phyloP scores from a whole-genome alignment of 2,797 vertebrate genomes.

The Adrianichthys oophorus region DNA sequence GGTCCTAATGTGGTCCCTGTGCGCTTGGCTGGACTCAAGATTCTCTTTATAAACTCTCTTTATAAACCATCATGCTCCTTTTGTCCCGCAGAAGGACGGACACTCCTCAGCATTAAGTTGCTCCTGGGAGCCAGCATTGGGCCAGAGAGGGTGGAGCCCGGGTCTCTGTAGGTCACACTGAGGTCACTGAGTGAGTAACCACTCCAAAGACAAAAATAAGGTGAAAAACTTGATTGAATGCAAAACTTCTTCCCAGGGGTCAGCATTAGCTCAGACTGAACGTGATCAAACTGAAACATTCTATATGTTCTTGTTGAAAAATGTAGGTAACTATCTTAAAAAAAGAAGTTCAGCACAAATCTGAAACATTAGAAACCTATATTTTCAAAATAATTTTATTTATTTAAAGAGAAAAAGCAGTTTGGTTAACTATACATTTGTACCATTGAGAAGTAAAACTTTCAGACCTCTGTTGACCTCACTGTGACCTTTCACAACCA shows the following conservation, averaged over 20 bases:
- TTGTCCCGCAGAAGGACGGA: constrained; percentile 82
- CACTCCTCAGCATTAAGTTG: constrained; percentile 76
- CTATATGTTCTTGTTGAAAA: constrained; percentile 3
- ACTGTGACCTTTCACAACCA: constrained; percentile 71
- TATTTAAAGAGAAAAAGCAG: not conserved
- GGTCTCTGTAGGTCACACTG: constrained; percentile 85
- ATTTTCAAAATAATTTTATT: too few relatives aligned
- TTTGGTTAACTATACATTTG: not conserved
- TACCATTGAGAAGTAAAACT: constrained; percentile 43
- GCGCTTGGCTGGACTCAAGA: constrained; percentile 86
- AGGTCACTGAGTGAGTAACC: constrained; percentile 86
- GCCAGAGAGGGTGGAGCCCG: constrained; percentile 77
- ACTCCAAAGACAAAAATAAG: constrained; percentile 87
- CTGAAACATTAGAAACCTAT: too few relatives aligned
- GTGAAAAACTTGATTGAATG: constrained; percentile 81
- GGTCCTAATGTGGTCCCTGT: constrained; percentile 90
- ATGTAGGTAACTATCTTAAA: not conserved
- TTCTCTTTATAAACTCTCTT: too few relatives aligned
- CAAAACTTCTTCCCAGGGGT: constrained; percentile 86
- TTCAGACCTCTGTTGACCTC: constrained; percentile 76
- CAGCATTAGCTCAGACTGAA: constrained; percentile 79
- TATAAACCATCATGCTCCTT: constrained; percentile 53
- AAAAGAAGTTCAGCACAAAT: constrained; percentile 2
- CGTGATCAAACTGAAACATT: constrained; percentile 27
- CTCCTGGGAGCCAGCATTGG: constrained; percentile 66